These are phyloP conservation scores for Elysia chlorotica DNA, from an alignment of 1,140 invertebrate genomes.

Conservation along the genomic window DNA sequence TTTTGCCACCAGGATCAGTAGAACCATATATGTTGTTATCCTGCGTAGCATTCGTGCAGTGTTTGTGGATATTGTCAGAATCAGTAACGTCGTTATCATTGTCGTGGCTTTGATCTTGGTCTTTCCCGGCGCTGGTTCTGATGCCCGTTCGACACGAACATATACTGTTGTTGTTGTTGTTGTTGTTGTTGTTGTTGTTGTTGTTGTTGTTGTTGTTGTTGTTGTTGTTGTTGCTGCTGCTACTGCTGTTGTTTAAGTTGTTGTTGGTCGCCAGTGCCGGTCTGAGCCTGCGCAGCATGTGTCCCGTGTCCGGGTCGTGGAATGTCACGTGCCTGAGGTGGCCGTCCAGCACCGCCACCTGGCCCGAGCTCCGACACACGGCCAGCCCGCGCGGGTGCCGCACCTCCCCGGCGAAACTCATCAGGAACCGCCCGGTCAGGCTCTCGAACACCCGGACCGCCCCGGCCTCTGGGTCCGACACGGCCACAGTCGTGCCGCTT, in stretches of 20 bases:
- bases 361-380: conserved; percentile 37
- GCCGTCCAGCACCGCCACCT: conserved; percentile 54
- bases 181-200: too few relatives aligned
- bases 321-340: conserved; percentile 38
- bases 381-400: conserved; percentile 55
- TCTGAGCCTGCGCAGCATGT: conserved; percentile 36
- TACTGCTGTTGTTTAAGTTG: too few relatives aligned
- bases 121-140: background rate
- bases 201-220: too few relatives aligned
- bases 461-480: conserved; percentile 52
- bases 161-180: too few relatives aligned
- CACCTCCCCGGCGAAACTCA: conserved; percentile 41
- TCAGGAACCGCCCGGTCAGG: conserved; percentile 34
- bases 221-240: too few relatives aligned
- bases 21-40: too few relatives aligned
- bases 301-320: conserved; percentile 41
- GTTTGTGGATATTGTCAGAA: too few relatives aligned
- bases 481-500: conserved; percentile 50
- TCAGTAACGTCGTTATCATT: background rate
- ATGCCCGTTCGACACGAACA: too few relatives aligned
- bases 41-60: too few relatives aligned
- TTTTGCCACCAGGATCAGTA: too few relatives aligned
- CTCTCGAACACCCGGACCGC: conserved; percentile 52
- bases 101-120: background rate
- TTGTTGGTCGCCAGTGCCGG: too few relatives aligned